Percentiles rank a stretch among this genome's conserved stretches.
These are phyloP conservation scores for Drosophila neocordata DNA, from an alignment of 1,140 invertebrate genomes.

Conservation along the genomic window DNA sequence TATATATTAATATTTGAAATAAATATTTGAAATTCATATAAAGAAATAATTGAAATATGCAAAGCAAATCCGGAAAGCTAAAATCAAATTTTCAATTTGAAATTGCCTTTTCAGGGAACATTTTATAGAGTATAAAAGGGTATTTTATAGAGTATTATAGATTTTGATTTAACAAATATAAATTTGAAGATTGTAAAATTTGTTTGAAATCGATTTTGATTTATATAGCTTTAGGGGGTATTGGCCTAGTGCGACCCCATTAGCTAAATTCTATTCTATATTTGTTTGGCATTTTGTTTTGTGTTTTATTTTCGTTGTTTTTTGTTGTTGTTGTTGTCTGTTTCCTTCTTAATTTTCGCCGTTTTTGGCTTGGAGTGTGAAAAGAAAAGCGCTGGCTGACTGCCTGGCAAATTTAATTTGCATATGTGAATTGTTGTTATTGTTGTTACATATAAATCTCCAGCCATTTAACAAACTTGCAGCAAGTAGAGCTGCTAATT, in stretches of 20 bases:
- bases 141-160: too few relatives aligned
- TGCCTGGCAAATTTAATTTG: conserved; percentile 72
- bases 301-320: conserved; percentile 2
- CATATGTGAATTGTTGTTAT: conserved; percentile 58
- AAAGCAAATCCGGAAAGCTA: too few relatives aligned
- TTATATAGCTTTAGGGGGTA: neutral
- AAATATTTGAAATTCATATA: too few relatives aligned
- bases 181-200: neutral
- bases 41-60: too few relatives aligned
- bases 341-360: conserved; percentile 66
- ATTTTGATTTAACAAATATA: too few relatives aligned
- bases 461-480: conserved; percentile 66
- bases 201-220: neutral
- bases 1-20: too few relatives aligned
- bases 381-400: conserved; percentile 58
- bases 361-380: conserved; percentile 56
- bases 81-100: too few relatives aligned
- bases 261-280: conserved; percentile 17
- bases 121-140: neutral
- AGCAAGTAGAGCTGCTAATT: conserved; percentile 71
- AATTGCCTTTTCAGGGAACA: too few relatives aligned
- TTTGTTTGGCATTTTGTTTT: conserved; percentile 29
- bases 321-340: conserved; percentile 29
- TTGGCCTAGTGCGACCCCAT: neutral
- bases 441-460: conserved; percentile 49